A percentile compares a stretch with the other conserved stretches of the same genome.
These are phyloP conservation scores for Scaptomyza montana DNA, from an alignment of 1,140 invertebrate genomes.

Conservation along the genomic window DNA sequence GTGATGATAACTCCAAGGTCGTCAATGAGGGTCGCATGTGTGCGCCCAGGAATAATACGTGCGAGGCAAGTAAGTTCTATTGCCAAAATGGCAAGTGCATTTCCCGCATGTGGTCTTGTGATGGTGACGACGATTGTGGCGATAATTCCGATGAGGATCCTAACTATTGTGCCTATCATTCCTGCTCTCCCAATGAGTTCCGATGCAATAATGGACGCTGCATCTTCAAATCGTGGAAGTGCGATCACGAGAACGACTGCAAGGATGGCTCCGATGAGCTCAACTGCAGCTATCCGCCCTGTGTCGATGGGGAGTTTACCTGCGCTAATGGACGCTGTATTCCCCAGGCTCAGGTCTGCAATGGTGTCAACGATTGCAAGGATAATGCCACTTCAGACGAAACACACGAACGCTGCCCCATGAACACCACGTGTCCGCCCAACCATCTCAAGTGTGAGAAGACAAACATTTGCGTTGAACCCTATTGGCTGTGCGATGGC, in stretches of 20 bases:
- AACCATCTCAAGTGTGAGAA: slow-evolving; percentile 96
- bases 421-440: slow-evolving; percentile 92
- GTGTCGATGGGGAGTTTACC: slow-evolving; percentile 96
- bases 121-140: slow-evolving; percentile 95
- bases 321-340: slow-evolving; percentile 96
- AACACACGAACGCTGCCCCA: slow-evolving; percentile 92
- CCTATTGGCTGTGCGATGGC: slow-evolving; percentile 97
- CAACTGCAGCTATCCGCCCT: slow-evolving; percentile 95
- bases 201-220: slow-evolving; percentile 97
- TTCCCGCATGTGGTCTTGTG: slow-evolving; percentile 97
- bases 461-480: slow-evolving; percentile 97
- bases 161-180: slow-evolving; percentile 96
- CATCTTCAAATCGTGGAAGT: slow-evolving; percentile 97
- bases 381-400: slow-evolving; percentile 96
- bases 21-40: slow-evolving; percentile 97
- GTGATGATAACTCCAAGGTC: slow-evolving; percentile 92
- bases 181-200: slow-evolving; percentile 96
- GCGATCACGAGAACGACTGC: slow-evolving; percentile 97
- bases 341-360: slow-evolving; percentile 93
- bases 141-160: slow-evolving; percentile 97
- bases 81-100: slow-evolving; percentile 98
- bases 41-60: slow-evolving; percentile 93
- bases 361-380: slow-evolving; percentile 97
- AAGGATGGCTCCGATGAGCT: slow-evolving; percentile 96
- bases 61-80: slow-evolving; percentile 94